Conservation (phyloP, 2,113 vertebrate species). For the Glaucidium brasilianum region DNA sequence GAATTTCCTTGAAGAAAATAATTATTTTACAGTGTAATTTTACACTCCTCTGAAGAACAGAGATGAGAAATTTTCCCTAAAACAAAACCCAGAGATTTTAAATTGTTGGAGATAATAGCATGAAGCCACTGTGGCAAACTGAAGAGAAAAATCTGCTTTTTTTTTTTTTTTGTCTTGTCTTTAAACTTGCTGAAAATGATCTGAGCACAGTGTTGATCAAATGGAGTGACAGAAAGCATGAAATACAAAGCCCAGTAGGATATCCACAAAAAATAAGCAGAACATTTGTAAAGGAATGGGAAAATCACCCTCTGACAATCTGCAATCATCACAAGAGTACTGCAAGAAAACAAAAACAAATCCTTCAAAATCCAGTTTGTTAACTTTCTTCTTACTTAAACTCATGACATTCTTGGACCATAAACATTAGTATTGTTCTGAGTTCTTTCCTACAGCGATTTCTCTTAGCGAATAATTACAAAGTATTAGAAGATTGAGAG, state of each 20-base stretch:
- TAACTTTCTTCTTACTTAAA: not conserved
- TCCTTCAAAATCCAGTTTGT: not conserved
- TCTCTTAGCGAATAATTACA: not conserved
- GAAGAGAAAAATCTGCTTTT: not conserved
- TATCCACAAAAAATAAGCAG: not conserved
- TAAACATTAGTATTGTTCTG: not conserved
- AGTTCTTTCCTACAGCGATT: not conserved
- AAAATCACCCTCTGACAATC: not conserved
- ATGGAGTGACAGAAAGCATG: not conserved
- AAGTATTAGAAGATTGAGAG: not conserved
- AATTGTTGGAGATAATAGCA: not conserved
- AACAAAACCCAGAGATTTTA: not conserved
- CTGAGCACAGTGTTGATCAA: not conserved
- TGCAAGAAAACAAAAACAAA: not conserved
- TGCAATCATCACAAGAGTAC: not conserved
- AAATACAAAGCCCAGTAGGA: not conserved
- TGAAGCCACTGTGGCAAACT: not conserved
- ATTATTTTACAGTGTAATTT: constrained; percentile 21
- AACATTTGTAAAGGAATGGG: not conserved
- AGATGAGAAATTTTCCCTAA: not conserved
- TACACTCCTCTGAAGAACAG: constrained; percentile 12
- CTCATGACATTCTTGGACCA: not conserved
- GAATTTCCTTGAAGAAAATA: constrained; percentile 24
- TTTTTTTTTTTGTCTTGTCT: not conserved
- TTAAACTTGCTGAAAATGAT: not conserved